Base-by-base conservation (phyloP, 2,888 invertebrate species). In the Cephalotes varians region DNA sequence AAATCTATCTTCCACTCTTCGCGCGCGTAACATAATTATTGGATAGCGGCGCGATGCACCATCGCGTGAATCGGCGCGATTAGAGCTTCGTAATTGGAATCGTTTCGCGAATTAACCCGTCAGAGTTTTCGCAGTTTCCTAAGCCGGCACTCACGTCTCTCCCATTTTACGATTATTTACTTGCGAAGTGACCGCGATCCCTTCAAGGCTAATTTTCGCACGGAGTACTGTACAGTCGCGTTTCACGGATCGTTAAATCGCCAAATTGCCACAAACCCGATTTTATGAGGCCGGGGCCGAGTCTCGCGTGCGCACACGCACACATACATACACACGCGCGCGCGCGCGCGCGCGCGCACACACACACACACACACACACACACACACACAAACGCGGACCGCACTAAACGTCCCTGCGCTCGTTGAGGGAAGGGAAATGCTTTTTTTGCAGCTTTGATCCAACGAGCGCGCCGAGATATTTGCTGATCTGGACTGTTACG, bases 201-300 rank as follows among this genome's bases (percentile, higher is more conserved):
- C n/a, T 60, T 31, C 44, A 31, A 60, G 6, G 56, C 56, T 40
- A 40, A 56, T 72, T 28, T 72, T 40, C 47, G 10, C 44, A 31
- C 34, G 18, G 2, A 47, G 31, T 6, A 4, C 44, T 44, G 18
- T 10, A 44, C 44, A 15, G 40, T 31, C 79, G 62, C 47, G 44
- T 86, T 87, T 87, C 81, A 82, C 71, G 74, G 71, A 10, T 65
- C 40, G 80, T 84, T 82, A 65, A 82, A 64, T 82, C 79, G 54
- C 34, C 81, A 85, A 85, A 87, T 85, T 80, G 69, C 81, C 34
- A 49, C 47, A 49, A 54, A 3, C 10, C 9, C 28, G 40, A 67
- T 72, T 69, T 81, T 64, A 64, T 25, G 25, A 71, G 51, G 69
- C 40, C 34, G n/a, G 10, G 62, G 28, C 9, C 49, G 12, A 18